Percentiles rank a stretch among this genome's conserved stretches.
Conservation (phyloP, 2,113 vertebrate genomes). For the Bubo blakistoni region DNA sequence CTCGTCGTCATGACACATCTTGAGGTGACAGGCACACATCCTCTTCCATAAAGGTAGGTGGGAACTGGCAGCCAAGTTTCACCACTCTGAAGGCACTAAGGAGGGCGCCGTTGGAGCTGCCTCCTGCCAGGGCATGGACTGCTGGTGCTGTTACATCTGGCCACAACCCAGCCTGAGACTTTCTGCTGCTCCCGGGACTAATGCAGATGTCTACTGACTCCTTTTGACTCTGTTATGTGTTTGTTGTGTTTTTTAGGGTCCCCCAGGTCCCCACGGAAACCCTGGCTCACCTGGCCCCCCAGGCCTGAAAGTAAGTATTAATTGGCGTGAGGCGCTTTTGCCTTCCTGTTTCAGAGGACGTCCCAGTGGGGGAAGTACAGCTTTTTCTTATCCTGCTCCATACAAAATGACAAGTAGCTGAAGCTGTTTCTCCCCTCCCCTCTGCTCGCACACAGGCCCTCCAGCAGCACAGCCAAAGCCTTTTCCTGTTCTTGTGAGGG, state of each 20-base stretch:
- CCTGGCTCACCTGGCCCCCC: conserved; percentile 84
- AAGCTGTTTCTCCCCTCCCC: not conserved
- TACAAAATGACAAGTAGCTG: not conserved
- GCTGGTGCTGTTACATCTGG: not conserved
- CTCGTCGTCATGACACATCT: not conserved
- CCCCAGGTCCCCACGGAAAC: conserved; percentile 88
- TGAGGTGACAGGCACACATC: not conserved
- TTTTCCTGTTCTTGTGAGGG: not conserved
- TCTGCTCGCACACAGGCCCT: not conserved
- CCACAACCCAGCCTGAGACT: not conserved
- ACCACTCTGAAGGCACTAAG: accelerated
- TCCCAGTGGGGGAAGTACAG: not conserved
- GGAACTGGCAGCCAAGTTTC: not conserved
- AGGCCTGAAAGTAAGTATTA: conserved; percentile 83
- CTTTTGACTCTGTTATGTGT: not conserved
- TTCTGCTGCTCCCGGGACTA: not conserved
- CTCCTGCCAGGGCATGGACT: not conserved
- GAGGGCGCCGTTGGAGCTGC: not conserved
- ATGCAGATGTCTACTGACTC: accelerated
- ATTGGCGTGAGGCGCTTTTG: accelerated
- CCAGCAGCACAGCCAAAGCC: not conserved
- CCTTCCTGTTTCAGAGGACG: not conserved
- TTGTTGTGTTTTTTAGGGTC: conserved; percentile 78
- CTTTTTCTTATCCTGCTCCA: not conserved
- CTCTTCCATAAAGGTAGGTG: accelerated